Percentiles rank a stretch among this genome's conserved stretches.
phyloP scores from a whole-genome alignment of 1,140 invertebrate species.

The Magallana gigas region DNA sequence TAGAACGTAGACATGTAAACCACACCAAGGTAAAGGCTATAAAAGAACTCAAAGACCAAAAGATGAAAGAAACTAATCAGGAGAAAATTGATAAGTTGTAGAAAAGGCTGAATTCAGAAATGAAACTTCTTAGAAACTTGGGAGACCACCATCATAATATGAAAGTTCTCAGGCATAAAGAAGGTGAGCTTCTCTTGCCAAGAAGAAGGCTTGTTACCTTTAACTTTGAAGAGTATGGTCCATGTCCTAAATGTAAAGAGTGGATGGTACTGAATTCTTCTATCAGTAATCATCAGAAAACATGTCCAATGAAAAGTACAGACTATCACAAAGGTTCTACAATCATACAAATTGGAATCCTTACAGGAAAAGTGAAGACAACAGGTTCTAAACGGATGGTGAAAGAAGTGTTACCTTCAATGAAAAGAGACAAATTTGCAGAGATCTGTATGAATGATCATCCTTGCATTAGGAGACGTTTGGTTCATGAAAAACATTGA shows the following conservation, averaged over 20 bases:
- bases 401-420: neutral
- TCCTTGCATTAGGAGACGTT: neutral
- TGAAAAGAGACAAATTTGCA: neutral
- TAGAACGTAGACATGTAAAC: constrained; percentile 42
- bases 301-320: constrained; percentile 28
- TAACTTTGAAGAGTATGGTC: constrained; percentile 25
- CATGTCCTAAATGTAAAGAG: constrained; percentile 33
- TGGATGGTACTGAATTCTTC: constrained; percentile 31
- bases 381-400: constrained; percentile 23
- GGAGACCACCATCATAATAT: constrained; percentile 25
- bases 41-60: constrained; percentile 4
- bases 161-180: neutral
- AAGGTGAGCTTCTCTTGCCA: constrained; percentile 25
- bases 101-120: neutral
- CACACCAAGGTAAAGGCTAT: constrained; percentile 1
- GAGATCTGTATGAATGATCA: neutral
- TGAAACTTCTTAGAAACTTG: constrained; percentile 13
- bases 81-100: neutral
- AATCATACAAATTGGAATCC: constrained; percentile 12
- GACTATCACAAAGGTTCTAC: constrained; percentile 37
- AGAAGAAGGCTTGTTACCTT: neutral
- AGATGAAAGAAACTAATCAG: constrained; percentile 11
- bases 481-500: neutral
- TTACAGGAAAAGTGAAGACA: constrained; percentile 22
- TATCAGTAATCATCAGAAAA: constrained; percentile 40